Base-by-base conservation (phyloP, 1,140 invertebrate genomes). In the Phymorhynchus buccinoides region DNA sequence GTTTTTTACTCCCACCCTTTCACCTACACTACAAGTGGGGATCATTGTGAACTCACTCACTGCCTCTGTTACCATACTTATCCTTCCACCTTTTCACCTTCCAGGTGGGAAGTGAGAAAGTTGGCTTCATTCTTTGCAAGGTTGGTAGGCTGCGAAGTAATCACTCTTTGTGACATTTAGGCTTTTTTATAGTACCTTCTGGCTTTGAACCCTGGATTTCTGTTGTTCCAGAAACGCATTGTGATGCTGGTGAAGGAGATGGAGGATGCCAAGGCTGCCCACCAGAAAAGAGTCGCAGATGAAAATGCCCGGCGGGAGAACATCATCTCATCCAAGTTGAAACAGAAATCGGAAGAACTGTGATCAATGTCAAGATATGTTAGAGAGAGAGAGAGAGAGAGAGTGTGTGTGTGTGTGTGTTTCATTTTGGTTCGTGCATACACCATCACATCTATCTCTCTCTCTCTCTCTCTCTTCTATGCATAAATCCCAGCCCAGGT, bases 151-250 rank as follows among this genome's bases (percentile, higher is more conserved):
- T n/a, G n/a, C n/a, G n/a, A n/a, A n/a, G n/a, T n/a, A n/a, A n/a
- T n/a, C n/a, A n/a, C n/a, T n/a, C n/a, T n/a, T n/a, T n/a, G n/a
- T n/a, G n/a, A n/a, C n/a, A n/a, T n/a, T n/a, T n/a, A n/a, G n/a
- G n/a, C n/a, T n/a, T n/a, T n/a, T n/a, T n/a, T n/a, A n/a, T n/a
- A n/a, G n/a, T n/a, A n/a, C n/a, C n/a, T n/a, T n/a, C n/a, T n/a
- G n/a, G n/a, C n/a, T n/a, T n/a, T n/a, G n/a, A n/a, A n/a, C n/a
- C n/a, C n/a, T n/a, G n/a, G n/a, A n/a, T n/a, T n/a, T n/a, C n/a
- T n/a, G n/a, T n/a, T n/a, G n/a, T 80, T 35, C 32, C 80, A 81
- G 80, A 56, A 81, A 30, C 80, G 80, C 18, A 66, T 81, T 22
- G 80, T 81, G 32, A 56, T 39, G 80, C 80, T 81, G 37, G 30